phyloP scores from a whole-genome alignment of 2,113 vertebrate species.

The Aptenodytes patagonicus region DNA sequence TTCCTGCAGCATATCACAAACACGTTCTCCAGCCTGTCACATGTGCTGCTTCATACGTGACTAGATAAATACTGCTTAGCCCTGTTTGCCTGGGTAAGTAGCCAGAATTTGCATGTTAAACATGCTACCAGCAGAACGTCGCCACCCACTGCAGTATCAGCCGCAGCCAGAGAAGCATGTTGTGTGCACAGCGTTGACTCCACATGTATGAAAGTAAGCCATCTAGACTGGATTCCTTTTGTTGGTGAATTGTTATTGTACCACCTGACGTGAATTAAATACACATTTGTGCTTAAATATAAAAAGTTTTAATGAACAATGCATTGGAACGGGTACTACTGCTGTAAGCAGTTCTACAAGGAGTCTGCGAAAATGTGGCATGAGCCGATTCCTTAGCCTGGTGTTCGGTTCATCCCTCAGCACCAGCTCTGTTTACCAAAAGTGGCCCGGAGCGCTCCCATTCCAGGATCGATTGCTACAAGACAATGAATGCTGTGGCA shows the following conservation, averaged over 20 bases:
- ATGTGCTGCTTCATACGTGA: background rate
- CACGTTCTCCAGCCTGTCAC: background rate
- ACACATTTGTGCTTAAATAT: background rate
- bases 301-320: background rate
- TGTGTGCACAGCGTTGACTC: background rate
- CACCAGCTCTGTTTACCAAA: background rate
- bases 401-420: background rate
- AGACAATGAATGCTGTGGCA: background rate
- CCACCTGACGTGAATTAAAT: background rate
- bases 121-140: background rate
- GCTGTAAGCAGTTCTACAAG: background rate
- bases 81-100: background rate
- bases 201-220: background rate
- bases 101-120: background rate
- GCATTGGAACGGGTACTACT: background rate
- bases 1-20: background rate
- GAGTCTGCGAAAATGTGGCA: background rate
- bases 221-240: background rate
- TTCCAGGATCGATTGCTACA: background rate
- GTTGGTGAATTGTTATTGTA: background rate
- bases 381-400: accelerated
- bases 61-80: background rate
- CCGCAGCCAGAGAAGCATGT: background rate
- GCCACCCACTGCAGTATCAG: background rate
- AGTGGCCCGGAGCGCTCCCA: background rate